Evolutionary conservation across 2,797 vertebrate species (phyloP).

Genomic region (Avahi laniger): DNA sequence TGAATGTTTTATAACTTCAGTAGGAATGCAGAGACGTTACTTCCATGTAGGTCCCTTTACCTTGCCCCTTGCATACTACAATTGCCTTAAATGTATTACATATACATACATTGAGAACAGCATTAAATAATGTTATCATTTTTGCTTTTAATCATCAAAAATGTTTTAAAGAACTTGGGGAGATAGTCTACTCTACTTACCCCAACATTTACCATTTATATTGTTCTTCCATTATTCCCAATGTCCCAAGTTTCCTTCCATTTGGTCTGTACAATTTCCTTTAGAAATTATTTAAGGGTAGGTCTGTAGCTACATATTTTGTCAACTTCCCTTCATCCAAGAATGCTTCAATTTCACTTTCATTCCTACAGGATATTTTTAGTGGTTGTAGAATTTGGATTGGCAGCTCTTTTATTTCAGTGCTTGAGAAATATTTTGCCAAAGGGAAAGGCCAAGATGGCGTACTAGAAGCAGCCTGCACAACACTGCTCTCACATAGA

Average conservation of each 20-base stretch:
- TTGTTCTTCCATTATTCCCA: neutral
- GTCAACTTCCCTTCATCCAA: neutral
- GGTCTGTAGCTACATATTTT: neutral
- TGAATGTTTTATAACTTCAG: neutral
- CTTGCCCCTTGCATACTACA: neutral
- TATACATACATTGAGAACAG: neutral
- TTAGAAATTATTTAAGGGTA: neutral
- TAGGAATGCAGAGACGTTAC: neutral
- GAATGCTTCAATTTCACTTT: neutral
- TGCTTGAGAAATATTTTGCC: neutral
- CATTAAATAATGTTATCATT: neutral
- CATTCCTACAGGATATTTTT: neutral
- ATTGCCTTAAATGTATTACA: neutral
- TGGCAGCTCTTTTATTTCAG: neutral
- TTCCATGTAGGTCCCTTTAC: neutral
- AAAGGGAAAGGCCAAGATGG: neutral
- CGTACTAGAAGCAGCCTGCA: neutral
- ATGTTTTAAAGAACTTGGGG: neutral
- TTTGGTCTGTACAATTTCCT: neutral
- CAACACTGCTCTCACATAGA: neutral
- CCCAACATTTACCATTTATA: neutral
- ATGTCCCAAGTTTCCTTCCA: neutral
- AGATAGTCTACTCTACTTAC: neutral
- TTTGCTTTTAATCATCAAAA: neutral
- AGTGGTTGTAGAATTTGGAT: neutral